Conservation (phyloP, 2,113 vertebrate species). For the Tyrannus savana region DNA sequence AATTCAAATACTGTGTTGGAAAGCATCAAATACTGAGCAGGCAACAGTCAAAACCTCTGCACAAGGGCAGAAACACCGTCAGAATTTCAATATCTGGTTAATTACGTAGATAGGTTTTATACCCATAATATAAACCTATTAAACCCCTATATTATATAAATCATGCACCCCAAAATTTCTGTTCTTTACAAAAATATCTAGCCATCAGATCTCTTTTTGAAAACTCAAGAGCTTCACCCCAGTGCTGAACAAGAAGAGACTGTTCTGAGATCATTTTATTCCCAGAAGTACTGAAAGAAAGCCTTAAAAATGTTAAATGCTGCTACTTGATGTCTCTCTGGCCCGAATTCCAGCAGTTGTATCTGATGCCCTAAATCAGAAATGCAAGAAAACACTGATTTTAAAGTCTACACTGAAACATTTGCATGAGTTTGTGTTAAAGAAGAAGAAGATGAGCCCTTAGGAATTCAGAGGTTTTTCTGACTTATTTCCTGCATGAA, state of each 20-base stretch:
- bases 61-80: neutral
- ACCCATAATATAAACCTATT: neutral
- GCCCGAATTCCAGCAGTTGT: neutral
- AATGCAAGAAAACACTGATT: neutral
- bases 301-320: neutral
- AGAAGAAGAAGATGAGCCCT: neutral
- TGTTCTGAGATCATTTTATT: neutral
- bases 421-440: neutral
- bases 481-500: neutral
- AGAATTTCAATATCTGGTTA: neutral
- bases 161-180: neutral
- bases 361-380: neutral
- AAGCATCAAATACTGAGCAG: neutral
- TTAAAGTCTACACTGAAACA: neutral
- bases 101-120: neutral
- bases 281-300: neutral
- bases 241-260: neutral
- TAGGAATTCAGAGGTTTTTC: neutral
- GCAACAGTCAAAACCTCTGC: neutral
- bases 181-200: neutral
- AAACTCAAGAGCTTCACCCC: neutral
- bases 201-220: neutral
- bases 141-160: neutral
- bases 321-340: neutral
- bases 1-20: constrained; percentile 11